These are phyloP conservation scores for Aethina tumida DNA, from an alignment of 1,140 invertebrate genomes.

Conservation along the genomic window DNA sequence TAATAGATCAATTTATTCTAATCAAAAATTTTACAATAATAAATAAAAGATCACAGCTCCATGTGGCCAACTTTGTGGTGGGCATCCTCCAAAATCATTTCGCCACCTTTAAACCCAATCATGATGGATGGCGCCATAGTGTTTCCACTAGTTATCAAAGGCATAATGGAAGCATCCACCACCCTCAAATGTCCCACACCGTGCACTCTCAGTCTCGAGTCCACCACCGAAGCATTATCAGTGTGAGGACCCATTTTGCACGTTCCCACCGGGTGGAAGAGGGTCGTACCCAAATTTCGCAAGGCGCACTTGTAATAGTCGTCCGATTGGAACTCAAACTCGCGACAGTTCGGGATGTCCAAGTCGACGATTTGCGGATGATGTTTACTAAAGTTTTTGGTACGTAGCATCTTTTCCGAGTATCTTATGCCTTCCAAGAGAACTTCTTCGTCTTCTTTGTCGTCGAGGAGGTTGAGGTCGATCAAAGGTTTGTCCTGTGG, in stretches of 20 bases:
- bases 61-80: too few species aligned
- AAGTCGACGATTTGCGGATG: conserved; percentile 47
- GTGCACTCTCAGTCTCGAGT: conserved; percentile 37
- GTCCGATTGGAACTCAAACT: conserved; percentile 50
- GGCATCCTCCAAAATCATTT: conserved; percentile 52
- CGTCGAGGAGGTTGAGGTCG: conserved; percentile 54
- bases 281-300: conserved; percentile 47
- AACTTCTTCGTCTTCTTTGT: conserved; percentile 38
- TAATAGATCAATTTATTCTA: too few species aligned
- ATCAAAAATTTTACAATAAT: too few species aligned
- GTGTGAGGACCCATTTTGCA: conserved; percentile 49
- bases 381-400: conserved; percentile 32
- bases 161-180: conserved; percentile 68
- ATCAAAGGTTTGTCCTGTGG: conserved; percentile 58
- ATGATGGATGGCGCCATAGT: conserved; percentile 64
- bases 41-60: too few species aligned
- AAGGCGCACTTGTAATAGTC: conserved; percentile 57
- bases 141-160: conserved; percentile 54
- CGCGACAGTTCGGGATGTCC: conserved; percentile 51
- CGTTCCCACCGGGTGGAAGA: conserved; percentile 50
- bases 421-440: conserved; percentile 38
- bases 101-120: conserved; percentile 63
- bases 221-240: conserved; percentile 47
- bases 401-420: conserved; percentile 45
- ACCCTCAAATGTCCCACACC: conserved; percentile 50